Base-by-base conservation (phyloP, 1,140 invertebrate species). In the Brachionus paranguensis region DNA sequence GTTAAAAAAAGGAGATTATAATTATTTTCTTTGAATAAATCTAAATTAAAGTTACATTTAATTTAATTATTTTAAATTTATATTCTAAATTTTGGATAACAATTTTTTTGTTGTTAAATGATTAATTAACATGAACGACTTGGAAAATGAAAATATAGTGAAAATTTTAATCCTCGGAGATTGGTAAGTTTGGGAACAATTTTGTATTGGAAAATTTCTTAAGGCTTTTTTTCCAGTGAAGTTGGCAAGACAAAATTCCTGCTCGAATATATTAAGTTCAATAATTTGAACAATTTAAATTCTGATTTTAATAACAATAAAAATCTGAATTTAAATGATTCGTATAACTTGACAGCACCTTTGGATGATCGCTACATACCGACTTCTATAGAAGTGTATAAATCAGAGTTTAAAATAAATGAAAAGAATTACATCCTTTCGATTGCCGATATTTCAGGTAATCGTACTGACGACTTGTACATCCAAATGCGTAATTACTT, bases 171-270 rank as follows among this genome's bases (percentile, higher is more conserved):
- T 81, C 1, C 53, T 81, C 29, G 78, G 78, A 43, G 78, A 81
- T 47, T 81, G 78, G 76, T 79, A 79, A 17, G n/a, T 20, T 79
- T 37, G 33, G 17, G 0, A 72, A 45, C 10, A 11, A 10, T 33
- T n/a, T 68, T 37, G 7, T 37, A 14, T 68, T 47, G 74, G 11
- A 50, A 29, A 33, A 12, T 29, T 8, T 37, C 17, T 27, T 55
- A 37, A 17, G 33, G 33, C 6, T 37, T 37, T 7, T 37, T 37
- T 53, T 64, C 6, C 8, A 79, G 76, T 27, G 24, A 81, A 45
- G 53, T 81, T 6, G 78, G 78, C n/a, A 81, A 81, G 43, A 81
- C 78, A 10, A 81, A 60, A 81, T 81, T 81, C 24, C 33, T 81
- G 14, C 78, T 81, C 6, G 64, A 81, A 27, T 81, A 81, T 50